Base-by-base conservation (phyloP, 2,888 invertebrate genomes). In the Julus scandinavius region DNA sequence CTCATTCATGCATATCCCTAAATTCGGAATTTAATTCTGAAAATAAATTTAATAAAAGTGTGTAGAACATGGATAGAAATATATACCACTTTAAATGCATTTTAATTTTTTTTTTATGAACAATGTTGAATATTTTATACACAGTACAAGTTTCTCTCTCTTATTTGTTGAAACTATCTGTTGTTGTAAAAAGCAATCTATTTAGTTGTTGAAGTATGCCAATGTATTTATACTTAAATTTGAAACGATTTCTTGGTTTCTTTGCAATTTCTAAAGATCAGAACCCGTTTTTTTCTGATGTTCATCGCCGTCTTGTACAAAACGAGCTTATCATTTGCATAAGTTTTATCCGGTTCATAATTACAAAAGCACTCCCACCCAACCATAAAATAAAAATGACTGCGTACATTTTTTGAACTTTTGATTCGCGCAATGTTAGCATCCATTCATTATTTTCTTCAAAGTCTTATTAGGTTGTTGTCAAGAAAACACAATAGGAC, bases 401-500 rank as follows among this genome's bases (percentile, higher is more conserved):
- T 80, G 80, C 13, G 80, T 80, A 80, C 80, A 80, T 85, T 85
- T 85, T 85, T 85, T 85, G 50, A 85, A 45, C 85, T 85, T 85
- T 85, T 85, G 45, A 49, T 85, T 85, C 80, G 80, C 38, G 80
- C 80, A 15, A 80, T 80, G 80, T 85, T 85, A 45, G 49, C 85
- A 85, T 85, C 85, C 85, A 85, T 85, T 85, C 85, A 85, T 85
- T 85, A 85, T 85, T 49, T 49, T 85, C 85, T 50, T 85, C 45
- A 50, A 85, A 50, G 50, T 85, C 85, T 85, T 85, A 85, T 85
- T 85, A 85, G 85, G 85, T 85, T 85, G 49, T 85, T 85, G 85
- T 85, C 85, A 85, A 85, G 50, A 45, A 50, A 85, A 85, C 50
- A 85, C 85, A 85, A 85, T 85, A 29, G 50, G 50, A 50, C 45